Percentiles rank a stretch among this genome's conserved stretches.
Conservation (phyloP, 2,797 vertebrate species). For the Chromobotia macracanthus region DNA sequence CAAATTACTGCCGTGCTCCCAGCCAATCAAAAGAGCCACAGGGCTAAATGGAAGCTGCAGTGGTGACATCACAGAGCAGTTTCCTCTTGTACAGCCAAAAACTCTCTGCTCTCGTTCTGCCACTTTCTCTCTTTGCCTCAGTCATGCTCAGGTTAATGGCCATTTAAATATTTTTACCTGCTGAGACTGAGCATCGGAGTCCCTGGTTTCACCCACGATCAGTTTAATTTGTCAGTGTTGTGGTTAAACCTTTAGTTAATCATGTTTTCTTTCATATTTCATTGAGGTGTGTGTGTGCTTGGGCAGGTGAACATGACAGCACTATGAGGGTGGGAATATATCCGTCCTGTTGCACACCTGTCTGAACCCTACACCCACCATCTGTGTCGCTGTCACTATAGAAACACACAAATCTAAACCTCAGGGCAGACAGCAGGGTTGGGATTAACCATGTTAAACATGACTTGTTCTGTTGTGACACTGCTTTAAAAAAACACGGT, state of each 20-base stretch:
- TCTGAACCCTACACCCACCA: constrained; percentile 11
- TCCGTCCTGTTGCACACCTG: constrained; percentile 16
- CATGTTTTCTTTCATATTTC: too few relatives aligned
- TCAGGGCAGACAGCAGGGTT: constrained; percentile 6
- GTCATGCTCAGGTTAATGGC: background rate
- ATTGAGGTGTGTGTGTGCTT: background rate
- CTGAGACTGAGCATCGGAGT: constrained; percentile 1
- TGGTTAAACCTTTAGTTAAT: background rate
- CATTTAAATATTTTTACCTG: constrained; percentile 29
- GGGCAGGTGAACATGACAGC: background rate
- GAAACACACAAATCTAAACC: constrained; percentile 27
- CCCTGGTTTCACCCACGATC: background rate
- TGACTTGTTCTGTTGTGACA: background rate
- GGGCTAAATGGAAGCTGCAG: constrained; percentile 66
- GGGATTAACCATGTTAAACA: background rate
- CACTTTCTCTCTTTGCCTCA: background rate
- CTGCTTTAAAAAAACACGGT: too few relatives aligned
- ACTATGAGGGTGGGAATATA: constrained; percentile 13
- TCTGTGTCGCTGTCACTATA: constrained; percentile 25
- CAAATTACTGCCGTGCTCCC: constrained; percentile 76
- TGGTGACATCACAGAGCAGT: constrained; percentile 68
- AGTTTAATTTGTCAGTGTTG: background rate
- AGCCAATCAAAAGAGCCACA: constrained; percentile 72
- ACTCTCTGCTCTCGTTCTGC: background rate
- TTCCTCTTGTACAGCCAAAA: constrained; percentile 41